These are phyloP conservation scores for Leptinotarsa juncta DNA, from an alignment of 2,888 invertebrate genomes.

Conservation along the genomic window DNA sequence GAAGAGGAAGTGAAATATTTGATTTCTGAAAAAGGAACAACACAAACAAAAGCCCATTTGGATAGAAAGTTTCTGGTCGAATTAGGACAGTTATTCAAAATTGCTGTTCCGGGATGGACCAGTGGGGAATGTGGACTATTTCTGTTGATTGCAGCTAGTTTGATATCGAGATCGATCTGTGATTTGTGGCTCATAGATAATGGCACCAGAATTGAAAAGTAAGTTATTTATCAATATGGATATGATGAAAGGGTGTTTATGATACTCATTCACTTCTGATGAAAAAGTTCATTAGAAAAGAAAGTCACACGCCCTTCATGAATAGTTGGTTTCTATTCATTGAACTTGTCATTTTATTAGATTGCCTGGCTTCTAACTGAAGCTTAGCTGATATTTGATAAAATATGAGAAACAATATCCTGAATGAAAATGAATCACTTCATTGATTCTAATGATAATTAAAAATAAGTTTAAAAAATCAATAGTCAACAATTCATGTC, in stretches of 20 bases:
- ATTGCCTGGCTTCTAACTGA: too few species aligned
- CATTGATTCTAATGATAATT: too few species aligned
- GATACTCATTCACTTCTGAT: not conserved
- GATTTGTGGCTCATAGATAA: constrained; percentile 98
- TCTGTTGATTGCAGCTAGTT: constrained; percentile 79
- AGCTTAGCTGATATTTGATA: too few species aligned
- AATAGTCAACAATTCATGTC: too few species aligned
- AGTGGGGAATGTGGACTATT: constrained; percentile 82
- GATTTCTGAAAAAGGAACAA: constrained; percentile 77
- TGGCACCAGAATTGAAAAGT: constrained; percentile 94
- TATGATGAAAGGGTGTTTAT: not conserved
- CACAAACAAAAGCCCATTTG: constrained; percentile 78
- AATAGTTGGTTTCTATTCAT: too few species aligned
- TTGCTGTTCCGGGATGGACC: constrained; percentile 84
- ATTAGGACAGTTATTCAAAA: constrained; percentile 75
- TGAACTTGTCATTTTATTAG: too few species aligned
- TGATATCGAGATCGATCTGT: constrained; percentile 91
- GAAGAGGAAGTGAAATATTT: constrained; percentile 83
- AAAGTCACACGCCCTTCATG: too few species aligned
- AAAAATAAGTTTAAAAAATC: too few species aligned
- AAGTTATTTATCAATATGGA: constrained; percentile 33
- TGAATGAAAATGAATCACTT: too few species aligned
- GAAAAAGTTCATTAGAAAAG: not conserved
- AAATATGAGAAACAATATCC: not conserved
- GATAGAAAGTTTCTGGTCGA: constrained; percentile 81